phyloP scores from a whole-genome alignment of 2,888 invertebrate species.

The Pristionchus maxplancki region DNA sequence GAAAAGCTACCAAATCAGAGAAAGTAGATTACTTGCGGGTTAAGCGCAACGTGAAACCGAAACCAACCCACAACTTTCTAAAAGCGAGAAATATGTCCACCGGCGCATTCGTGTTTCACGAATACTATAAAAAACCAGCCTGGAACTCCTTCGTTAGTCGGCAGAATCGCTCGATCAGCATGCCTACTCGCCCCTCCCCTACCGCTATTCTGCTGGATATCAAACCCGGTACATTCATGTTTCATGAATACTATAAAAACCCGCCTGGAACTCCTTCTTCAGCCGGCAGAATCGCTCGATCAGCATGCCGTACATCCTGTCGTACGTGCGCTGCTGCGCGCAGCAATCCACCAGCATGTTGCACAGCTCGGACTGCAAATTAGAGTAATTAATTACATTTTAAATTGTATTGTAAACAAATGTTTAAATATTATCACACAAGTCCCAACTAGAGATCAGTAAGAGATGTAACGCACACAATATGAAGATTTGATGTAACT shows the following conservation, averaged over 20 bases:
- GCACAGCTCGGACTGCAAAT: constrained; percentile 86
- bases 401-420: no score
- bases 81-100: no score
- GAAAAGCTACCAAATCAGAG: background rate
- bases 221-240: background rate
- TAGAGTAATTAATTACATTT: background rate
- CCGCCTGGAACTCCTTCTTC: constrained; percentile 89
- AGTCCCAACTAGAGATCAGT: no score
- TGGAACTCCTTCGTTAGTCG: background rate
- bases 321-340: constrained; percentile 97
- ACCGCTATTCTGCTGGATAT: no score
- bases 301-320: constrained; percentile 95
- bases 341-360: constrained; percentile 99
- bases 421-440: no score
- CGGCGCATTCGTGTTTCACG: background rate
- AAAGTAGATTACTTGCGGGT: background rate
- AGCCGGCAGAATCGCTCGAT: constrained; percentile 95
- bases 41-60: background rate
- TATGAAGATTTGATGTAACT: no score
- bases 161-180: background rate
- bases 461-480: no score
- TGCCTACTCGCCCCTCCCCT: background rate
- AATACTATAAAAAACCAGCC: no score
- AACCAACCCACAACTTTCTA: no score
- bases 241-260: background rate